Percentiles rank a stretch among this genome's conserved stretches.
Conservation (phyloP, 1,140 invertebrate genomes). For the Agrilus planipennis region DNA sequence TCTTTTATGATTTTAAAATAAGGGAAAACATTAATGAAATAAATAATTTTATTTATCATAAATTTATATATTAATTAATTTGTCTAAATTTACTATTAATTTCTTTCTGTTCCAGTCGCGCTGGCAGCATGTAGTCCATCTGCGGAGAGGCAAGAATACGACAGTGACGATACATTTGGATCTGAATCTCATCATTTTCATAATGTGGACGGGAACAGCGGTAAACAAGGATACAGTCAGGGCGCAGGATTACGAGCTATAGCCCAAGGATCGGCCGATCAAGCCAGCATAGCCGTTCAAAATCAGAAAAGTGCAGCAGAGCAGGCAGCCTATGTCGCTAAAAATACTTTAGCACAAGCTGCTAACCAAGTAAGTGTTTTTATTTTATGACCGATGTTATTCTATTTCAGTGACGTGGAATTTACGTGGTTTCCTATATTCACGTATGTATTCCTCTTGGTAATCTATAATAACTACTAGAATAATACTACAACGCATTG, state of each 20-base stretch:
- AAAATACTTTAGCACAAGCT: slow-evolving; percentile 55
- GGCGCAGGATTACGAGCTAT: slow-evolving; percentile 38
- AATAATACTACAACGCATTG: no score
- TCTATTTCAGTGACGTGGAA: no score
- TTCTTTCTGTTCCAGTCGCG: slow-evolving; percentile 2
- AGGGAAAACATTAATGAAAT: background rate
- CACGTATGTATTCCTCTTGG: no score
- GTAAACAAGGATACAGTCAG: slow-evolving; percentile 26
- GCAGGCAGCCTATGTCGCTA: slow-evolving; percentile 57
- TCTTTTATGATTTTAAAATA: no score
- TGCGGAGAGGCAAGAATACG: slow-evolving; percentile 7
- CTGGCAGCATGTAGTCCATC: background rate
- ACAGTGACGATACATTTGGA: slow-evolving; percentile 5
- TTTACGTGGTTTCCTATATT: no score
- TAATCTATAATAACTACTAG: no score
- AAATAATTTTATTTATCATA: background rate
- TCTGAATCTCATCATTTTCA: slow-evolving; percentile 6
- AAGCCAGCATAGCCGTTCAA: slow-evolving; percentile 51
- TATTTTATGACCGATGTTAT: no score
- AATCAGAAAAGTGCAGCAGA: slow-evolving; percentile 52
- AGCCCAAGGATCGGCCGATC: slow-evolving; percentile 56
- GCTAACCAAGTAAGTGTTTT: slow-evolving; percentile 44
- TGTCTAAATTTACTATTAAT: background rate
- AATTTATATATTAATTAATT: background rate
- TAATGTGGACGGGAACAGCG: background rate